Base-by-base conservation (phyloP, 2,113 vertebrate genomes). In the Nesoenas mayeri region DNA sequence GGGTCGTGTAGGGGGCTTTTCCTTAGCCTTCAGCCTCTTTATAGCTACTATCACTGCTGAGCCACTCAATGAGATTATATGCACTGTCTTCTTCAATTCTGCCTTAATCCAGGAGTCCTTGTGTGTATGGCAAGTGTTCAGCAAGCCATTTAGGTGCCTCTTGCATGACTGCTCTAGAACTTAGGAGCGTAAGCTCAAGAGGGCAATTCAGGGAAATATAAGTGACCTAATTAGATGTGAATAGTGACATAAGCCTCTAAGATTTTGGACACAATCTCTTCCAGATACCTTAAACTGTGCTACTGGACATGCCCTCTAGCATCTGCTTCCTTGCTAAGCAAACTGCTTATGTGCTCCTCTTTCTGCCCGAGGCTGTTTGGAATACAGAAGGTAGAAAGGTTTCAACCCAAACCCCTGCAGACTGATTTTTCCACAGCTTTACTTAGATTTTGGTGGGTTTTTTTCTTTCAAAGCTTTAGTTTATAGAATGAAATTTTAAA, bases 81-180 rank as follows among this genome's bases (percentile, higher is more conserved):
- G 22, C 24, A 24, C 40, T 22, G 5, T 51, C 29, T 80, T 89
- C 75, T 53, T 57, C 48, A 79, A 12, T 54, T 80, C 61, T 80
- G 28, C 36, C 20, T 86, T 71, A 54, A 34, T 58, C 32, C 32
- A 71, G 42, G 25, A 83, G 26, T 91, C 31, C 32, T 62, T 62
- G 26, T 21, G 20, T 12, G 1, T 71, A n/a, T 56, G 24, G 29
- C 58, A 71, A n/a, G 36, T 0, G 0, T 72, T 85, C 38, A 74
- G n/a, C 61, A 77, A 78, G n/a, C 16, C 36, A 36, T 84, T 73
- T 62, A 57, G 31, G 20, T 80, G 15, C 24, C 28, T 89, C n/a
- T 83, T 53, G 16, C 19, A 12, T 77, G 32, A 50, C 47, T 84
- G 24, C 20, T 65, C 3, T 84, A 66, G 19, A 75, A 53, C 29